A percentile compares a stretch with the other conserved stretches of the same genome.
These are phyloP conservation scores for Catamblyrhynchus diadema DNA, from an alignment of 2,797 vertebrate genomes.

Conservation along the genomic window DNA sequence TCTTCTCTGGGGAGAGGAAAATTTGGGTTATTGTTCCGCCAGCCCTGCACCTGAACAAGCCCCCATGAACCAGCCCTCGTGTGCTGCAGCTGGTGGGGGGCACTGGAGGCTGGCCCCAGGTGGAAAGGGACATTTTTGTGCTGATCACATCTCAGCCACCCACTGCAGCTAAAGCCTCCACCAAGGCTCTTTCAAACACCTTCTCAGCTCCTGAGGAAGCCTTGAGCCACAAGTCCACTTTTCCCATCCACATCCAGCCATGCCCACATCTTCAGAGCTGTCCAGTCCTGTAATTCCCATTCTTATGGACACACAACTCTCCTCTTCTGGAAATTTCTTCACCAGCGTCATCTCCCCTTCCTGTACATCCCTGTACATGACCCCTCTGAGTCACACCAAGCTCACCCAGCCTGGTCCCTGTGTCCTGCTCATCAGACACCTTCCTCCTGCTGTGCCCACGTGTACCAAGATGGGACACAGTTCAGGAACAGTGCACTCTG, in stretches of 20 bases:
- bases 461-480: too few relatives aligned
- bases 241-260: background rate
- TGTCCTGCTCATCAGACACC: background rate
- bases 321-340: background rate
- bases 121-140: background rate
- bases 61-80: background rate
- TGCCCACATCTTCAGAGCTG: background rate
- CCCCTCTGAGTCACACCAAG: background rate
- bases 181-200: accelerated
- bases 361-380: background rate
- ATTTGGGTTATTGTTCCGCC: background rate
- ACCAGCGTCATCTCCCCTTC: background rate
- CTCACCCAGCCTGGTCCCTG: background rate
- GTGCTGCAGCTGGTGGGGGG: background rate
- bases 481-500: background rate
- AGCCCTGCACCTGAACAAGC: background rate
- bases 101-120: background rate
- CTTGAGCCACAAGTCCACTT: background rate
- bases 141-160: background rate
- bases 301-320: accelerated
- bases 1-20: background rate
- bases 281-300: background rate
- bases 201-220: background rate
- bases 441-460: background rate
- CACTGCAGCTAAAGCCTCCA: background rate